Base-by-base conservation (phyloP, 2,797 vertebrate species). In the Alfaro cultratus region DNA sequence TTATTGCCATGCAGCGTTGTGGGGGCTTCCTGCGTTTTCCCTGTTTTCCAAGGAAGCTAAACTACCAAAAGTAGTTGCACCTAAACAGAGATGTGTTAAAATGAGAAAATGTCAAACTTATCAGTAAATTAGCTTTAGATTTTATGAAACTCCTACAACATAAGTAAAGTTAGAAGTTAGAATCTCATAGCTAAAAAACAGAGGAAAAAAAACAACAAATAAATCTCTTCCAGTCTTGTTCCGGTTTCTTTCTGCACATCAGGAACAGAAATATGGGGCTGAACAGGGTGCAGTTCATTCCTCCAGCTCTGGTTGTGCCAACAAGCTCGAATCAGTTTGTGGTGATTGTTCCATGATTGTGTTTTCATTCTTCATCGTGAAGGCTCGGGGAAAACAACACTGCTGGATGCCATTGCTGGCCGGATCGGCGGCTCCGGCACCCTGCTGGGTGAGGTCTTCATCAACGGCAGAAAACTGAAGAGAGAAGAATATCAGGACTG, bases 311-410 rank as follows among this genome's bases (percentile, higher is more conserved):
- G 67, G 23, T 12, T 71, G 23, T 70, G 23, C 67, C 41, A 49
- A 49, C 8, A 70, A 15, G 39, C 39, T 45, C 10, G 5, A 70
- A 15, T 70, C 41, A 9, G 4, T 82, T 5, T 83, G 45, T 78
- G 36, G 23, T 16, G 26, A 29, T 43, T 45, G 41, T 29, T 34
- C 43, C 6, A 8, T 71, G 26, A 71, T 71, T 81, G 39, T 83
- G 15, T 86, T 5, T 79, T 26, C 64, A 36, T 23, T 53, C 79
- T 89, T 64, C 34, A 41, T 78, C 49, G 18, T 34, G n/a, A 93
- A 99, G 98, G 98, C 70, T 99, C 97, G 10, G 98, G 98, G 60
- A 99, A 99, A 89, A 99, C 98, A 67, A 99, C 98, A 0, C 90
- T 99, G 87, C 78, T 99, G 90, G 98, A 99, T 75, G 96, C 97